phyloP scores from a whole-genome alignment of 92 coral and sea anemone genomes.

The Porites cylindrica region DNA sequence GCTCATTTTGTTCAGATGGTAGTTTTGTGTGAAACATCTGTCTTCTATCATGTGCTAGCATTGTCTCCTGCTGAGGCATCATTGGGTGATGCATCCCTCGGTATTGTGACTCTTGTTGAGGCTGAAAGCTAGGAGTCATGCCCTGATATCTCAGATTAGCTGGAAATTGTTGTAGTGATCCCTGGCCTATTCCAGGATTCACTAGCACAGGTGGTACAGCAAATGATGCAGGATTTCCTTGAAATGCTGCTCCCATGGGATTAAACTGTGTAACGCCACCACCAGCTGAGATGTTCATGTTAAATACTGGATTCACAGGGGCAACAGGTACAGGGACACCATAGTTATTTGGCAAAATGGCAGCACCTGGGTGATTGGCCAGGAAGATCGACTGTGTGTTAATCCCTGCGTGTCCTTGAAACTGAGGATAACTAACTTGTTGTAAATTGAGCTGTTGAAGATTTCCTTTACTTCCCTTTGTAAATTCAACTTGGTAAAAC shows the following conservation, averaged over 20 bases:
- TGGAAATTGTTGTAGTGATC: neutral
- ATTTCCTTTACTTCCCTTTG: neutral
- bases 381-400: neutral
- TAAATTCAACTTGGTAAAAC: constrained; percentile 33
- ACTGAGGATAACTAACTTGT: neutral
- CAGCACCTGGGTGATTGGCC: constrained; percentile 39
- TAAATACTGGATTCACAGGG: constrained; percentile 15
- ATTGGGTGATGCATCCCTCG: neutral
- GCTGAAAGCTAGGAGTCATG: neutral
- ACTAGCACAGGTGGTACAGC: neutral
- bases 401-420: neutral
- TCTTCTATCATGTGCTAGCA: constrained; percentile 5
- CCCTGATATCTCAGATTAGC: neutral
- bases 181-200: constrained; percentile 20
- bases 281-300: constrained; percentile 22
- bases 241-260: neutral
- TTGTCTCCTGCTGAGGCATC: too few relatives aligned
- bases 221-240: constrained; percentile 4
- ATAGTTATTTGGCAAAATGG: constrained; percentile 4
- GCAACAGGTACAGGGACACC: constrained; percentile 4
- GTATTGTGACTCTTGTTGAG: constrained; percentile 2
- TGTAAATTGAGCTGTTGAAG: constrained; percentile 3
- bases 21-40: neutral
- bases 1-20: constrained; percentile 37
- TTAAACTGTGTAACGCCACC: constrained; percentile 6